A percentile compares a stretch with the other conserved stretches of the same genome.
These are phyloP conservation scores for Oryzias celebensis DNA, from an alignment of 2,113 vertebrate species.

Conservation along the genomic window DNA sequence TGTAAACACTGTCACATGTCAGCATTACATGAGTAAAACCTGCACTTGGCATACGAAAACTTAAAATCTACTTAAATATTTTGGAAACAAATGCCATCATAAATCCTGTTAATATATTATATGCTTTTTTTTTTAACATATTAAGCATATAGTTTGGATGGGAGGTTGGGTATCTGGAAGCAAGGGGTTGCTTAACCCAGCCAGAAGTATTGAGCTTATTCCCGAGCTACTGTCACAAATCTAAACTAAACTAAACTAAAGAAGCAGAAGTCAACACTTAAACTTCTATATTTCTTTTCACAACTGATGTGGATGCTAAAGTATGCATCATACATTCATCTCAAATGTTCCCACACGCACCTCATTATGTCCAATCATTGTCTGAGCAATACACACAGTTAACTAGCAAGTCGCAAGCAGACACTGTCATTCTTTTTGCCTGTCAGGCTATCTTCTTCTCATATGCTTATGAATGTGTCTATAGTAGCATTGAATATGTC, in stretches of 20 bases:
- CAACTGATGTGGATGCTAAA: conserved; percentile 15
- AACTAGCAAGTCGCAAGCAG: neutral
- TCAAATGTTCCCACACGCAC: conserved; percentile 8
- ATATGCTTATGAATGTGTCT: neutral
- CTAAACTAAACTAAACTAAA: conserved; percentile 2
- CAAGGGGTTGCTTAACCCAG: conserved; percentile 9
- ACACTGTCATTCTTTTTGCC: conserved; percentile 11
- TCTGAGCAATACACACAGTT: conserved; percentile 3
- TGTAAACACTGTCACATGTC: too few species aligned
- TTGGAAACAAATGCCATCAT: too few species aligned
- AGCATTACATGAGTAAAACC: too few species aligned
- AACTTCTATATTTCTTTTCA: conserved; percentile 20
- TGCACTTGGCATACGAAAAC: too few species aligned
- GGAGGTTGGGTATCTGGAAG: neutral
- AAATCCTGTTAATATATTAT: too few species aligned
- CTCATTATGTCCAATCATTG: conserved; percentile 43
- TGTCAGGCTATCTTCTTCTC: conserved; percentile 6
- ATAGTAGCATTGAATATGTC: conserved; percentile 18
- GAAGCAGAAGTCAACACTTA: conserved; percentile 34
- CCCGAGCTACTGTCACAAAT: conserved; percentile 35
- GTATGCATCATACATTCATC: neutral
- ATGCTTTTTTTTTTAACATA: neutral
- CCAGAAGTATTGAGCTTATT: conserved; percentile 41
- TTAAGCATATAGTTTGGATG: neutral
- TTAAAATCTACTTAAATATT: too few species aligned